Evolutionary conservation across 2,888 invertebrate genomes (phyloP), one percentile per base, ranked within the genome.

Genomic region (Protonemura montana): DNA sequence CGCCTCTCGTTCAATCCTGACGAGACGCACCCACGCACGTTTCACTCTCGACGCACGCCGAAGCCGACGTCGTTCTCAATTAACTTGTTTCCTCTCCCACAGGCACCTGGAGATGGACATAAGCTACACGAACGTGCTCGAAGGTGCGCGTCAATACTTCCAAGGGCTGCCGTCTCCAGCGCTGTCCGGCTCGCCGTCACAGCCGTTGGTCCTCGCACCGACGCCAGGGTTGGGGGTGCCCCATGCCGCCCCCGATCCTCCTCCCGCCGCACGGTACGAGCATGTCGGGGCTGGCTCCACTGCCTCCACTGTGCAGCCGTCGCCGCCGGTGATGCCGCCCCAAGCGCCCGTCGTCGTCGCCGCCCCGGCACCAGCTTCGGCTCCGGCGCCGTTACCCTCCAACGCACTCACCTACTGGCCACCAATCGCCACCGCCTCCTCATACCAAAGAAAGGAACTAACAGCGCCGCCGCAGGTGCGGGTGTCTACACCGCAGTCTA

Each of bases 81-180:
- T 78, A 26, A 78, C 78, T 78, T 27, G 78, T 5, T 26, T 13
- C 27, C 78, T 26, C 26, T 78, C 28, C 28, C 28, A 42, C 83
- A 83, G 82, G 29, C 29, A 21, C 27, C 82, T 85, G 86, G 87
- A 86, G 81, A 95, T 95, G 95, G 95, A 95, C 93, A 94, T 94
- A 92, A 94, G 94, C 92, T 94, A 93, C 93, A 95, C 94, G 92
- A 96, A 95, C 94, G 95, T 95, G 92, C 93, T 96, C 94, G 95
- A 96, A 94, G 95, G 95, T 92, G 95, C 95, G 91, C 95, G 96
- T 91, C 95, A 95, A 93, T 96, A 95, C 92, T 96, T 96, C 92
- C 95, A 96, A 94, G 96, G 96, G 91, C 92, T 96, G 91, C 96
- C 96, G 88, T 92, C 93, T 89, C 93, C 93, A 87, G 93, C 88